Percentiles rank a stretch among this genome's conserved stretches.
phyloP scores from a whole-genome alignment of 2,797 vertebrate species.

The Silurus lanzhouensis region DNA sequence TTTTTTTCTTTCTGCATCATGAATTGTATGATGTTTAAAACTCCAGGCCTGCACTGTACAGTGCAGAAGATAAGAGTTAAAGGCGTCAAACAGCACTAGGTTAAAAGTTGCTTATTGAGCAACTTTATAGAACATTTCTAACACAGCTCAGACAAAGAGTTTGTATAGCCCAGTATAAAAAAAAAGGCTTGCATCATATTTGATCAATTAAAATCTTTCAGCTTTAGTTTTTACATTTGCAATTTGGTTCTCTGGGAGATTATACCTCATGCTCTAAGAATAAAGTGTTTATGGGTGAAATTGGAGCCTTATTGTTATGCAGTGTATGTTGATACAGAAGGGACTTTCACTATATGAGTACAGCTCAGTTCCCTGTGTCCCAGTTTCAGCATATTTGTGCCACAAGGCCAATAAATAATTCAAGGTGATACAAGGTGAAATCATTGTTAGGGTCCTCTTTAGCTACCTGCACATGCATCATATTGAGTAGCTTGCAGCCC shows the following conservation, averaged over 20 bases:
- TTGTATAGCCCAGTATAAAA: not conserved
- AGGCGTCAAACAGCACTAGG: not conserved
- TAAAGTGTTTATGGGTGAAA: conserved; percentile 8
- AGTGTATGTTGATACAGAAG: not conserved
- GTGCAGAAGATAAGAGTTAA: not conserved
- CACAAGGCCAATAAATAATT: conserved; percentile 3
- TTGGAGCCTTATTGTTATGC: not conserved
- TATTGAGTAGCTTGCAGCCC: conserved; percentile 37
- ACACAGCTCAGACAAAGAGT: not conserved
- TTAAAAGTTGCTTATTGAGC: conserved; percentile 4
- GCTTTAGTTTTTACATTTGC: not conserved
- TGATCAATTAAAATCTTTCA: not conserved
- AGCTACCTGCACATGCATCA: conserved; percentile 51
- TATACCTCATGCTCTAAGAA: conserved; percentile 29
- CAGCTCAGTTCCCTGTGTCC: not conserved
- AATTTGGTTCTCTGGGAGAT: not conserved
- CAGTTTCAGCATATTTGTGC: conserved; percentile 10
- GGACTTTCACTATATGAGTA: not conserved
- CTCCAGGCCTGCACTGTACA: not conserved
- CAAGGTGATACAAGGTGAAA: conserved; percentile 33
- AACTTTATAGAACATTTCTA: not conserved
- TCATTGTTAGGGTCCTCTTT: conserved; percentile 35
- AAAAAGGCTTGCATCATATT: not conserved
- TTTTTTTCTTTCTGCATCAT: not conserved
- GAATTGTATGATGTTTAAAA: not conserved